These are phyloP conservation scores for Campoplex capitator DNA, from an alignment of 2,888 invertebrate species.

Conservation along the genomic window DNA sequence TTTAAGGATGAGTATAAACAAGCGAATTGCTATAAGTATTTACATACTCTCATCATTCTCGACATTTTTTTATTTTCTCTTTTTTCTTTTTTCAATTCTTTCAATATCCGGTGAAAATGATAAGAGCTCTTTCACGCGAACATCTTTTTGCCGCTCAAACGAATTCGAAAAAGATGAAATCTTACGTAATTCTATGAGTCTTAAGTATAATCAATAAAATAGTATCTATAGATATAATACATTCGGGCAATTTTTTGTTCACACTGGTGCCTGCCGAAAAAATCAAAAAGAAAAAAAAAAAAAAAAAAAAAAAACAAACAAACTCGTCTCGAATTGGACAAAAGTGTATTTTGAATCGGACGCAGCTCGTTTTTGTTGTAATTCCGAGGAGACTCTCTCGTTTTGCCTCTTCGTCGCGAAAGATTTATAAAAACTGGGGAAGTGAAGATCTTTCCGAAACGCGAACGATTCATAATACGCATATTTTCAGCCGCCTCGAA, in stretches of 20 bases:
- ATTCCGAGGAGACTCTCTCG: background rate
- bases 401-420: slow-evolving; percentile 19
- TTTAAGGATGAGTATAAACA: slow-evolving; percentile 56
- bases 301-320: too few relatives aligned
- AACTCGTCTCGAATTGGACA: slow-evolving; percentile 3
- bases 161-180: slow-evolving; percentile 29
- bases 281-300: background rate
- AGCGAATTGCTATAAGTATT: slow-evolving; percentile 66
- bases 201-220: slow-evolving; percentile 20
- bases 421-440: slow-evolving; percentile 45
- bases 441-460: slow-evolving; percentile 49
- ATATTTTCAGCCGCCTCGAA: background rate
- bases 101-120: slow-evolving; percentile 52
- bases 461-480: slow-evolving; percentile 26
- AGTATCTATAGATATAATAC: slow-evolving; percentile 8
- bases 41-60: slow-evolving; percentile 71
- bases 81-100: slow-evolving; percentile 34
- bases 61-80: slow-evolving; percentile 61
- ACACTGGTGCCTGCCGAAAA: slow-evolving; percentile 25
- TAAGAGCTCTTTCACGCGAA: slow-evolving; percentile 49
- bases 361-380: slow-evolving; percentile 24
- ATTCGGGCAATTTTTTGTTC: slow-evolving; percentile 33
- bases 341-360: slow-evolving; percentile 32
- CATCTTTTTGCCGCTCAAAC: slow-evolving; percentile 34
- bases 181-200: slow-evolving; percentile 30